Evolutionary conservation across 2,888 invertebrate species (phyloP).

Genomic region (Acanthosoma haemorrhoidale): DNA sequence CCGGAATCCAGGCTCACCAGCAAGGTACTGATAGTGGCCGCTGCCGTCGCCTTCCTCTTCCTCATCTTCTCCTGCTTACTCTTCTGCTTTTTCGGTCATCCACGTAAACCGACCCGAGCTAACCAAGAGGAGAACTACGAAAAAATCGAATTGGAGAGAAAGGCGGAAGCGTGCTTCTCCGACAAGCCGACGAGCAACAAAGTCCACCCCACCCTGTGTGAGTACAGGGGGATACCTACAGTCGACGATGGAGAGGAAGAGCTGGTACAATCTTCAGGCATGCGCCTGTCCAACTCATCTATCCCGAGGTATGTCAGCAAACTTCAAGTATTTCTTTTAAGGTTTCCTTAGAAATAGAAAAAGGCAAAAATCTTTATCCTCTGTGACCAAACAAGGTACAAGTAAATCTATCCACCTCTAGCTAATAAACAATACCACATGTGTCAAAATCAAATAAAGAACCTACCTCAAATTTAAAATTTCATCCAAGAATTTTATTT

Average conservation of each 20-base stretch:
- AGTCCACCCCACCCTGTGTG: constrained; percentile 34
- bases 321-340: background rate
- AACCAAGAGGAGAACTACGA: constrained; percentile 60
- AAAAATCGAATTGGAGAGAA: constrained; percentile 69
- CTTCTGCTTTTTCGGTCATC: constrained; percentile 46
- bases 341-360: too few relatives aligned
- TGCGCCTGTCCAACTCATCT: background rate
- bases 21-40: constrained; percentile 60
- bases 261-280: background rate
- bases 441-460: too few relatives aligned
- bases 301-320: background rate
- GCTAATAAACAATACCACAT: too few relatives aligned
- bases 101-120: constrained; percentile 31
- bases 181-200: constrained; percentile 29
- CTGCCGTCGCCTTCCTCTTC: constrained; percentile 58
- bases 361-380: too few relatives aligned
- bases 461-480: too few relatives aligned
- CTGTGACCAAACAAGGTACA: too few relatives aligned
- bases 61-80: constrained; percentile 62
- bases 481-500: too few relatives aligned
- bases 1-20: constrained; percentile 48
- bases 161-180: constrained; percentile 39
- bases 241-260: constrained; percentile 37
- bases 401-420: too few relatives aligned
- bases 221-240: constrained; percentile 38